Conservation (phyloP, 2,888 invertebrate species). For the Heteromurus nitidus region DNA sequence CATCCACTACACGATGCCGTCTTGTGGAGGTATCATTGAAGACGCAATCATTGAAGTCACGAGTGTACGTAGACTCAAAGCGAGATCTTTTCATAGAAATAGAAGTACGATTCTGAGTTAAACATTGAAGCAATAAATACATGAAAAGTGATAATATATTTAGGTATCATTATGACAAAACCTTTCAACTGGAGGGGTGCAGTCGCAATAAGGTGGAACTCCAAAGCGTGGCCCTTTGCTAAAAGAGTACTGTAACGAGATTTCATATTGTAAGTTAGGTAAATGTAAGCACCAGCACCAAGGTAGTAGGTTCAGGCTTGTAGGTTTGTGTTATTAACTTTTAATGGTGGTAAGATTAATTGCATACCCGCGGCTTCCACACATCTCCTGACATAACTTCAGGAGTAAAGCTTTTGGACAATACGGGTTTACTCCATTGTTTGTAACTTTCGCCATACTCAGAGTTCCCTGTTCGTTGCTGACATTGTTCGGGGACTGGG, state of each 20-base stretch:
- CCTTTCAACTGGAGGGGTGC: conserved; percentile 68
- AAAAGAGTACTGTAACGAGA: conserved; percentile 67
- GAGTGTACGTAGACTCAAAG: conserved; percentile 71
- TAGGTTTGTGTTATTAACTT: no score
- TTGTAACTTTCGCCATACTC: conserved; percentile 71
- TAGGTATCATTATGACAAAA: no score
- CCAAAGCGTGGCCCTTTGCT: conserved; percentile 68
- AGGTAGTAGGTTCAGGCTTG: no score
- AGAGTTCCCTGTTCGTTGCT: conserved; percentile 65
- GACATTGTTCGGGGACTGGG: conserved; percentile 64
- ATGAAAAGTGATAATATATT: no score
- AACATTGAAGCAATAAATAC: no score
- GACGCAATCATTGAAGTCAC: conserved; percentile 67
- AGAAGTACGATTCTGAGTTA: no score
- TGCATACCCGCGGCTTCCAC: conserved; percentile 65
- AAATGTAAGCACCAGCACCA: no score
- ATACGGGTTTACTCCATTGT: conserved; percentile 66
- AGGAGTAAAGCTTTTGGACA: conserved; percentile 48
- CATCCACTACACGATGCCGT: conserved; percentile 67
- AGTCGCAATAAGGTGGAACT: conserved; percentile 66
- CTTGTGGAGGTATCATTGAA: conserved; percentile 56
- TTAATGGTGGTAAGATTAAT: no score
- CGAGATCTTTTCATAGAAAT: conserved; percentile 51
- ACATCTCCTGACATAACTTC: conserved; percentile 17
- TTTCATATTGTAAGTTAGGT: no score